Percentiles rank a stretch among this genome's conserved stretches.
phyloP scores from a whole-genome alignment of 2,113 vertebrate genomes.

The Puffinus mauretanicus region DNA sequence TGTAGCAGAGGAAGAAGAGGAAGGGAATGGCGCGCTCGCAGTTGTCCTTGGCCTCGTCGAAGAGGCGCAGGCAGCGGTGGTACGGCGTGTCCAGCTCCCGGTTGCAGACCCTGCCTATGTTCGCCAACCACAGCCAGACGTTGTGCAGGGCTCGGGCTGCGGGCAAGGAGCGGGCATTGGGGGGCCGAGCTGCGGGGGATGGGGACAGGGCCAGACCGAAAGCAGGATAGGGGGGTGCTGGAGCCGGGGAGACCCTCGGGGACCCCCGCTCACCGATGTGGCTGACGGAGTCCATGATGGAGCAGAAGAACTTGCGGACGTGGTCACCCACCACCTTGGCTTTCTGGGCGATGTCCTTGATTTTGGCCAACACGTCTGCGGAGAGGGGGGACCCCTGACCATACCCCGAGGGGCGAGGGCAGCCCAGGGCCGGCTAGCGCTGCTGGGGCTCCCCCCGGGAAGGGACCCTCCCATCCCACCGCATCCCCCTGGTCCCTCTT shows the following conservation, averaged over 20 bases:
- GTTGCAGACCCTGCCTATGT: conserved; percentile 80
- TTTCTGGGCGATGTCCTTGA: conserved; percentile 80
- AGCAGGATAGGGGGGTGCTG: background rate
- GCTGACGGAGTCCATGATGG: conserved; percentile 76
- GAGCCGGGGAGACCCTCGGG: accelerated
- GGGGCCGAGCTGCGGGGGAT: accelerated
- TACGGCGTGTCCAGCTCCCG: conserved; percentile 77
- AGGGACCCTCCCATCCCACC: background rate
- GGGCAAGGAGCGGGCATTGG: accelerated
- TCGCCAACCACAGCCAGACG: conserved; percentile 79
- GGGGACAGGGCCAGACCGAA: background rate
- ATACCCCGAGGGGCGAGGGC: accelerated
- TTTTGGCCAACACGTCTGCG: conserved; percentile 66
- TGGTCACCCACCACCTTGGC: conserved; percentile 71
- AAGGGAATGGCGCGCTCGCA: conserved; percentile 72
- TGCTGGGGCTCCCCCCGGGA: background rate
- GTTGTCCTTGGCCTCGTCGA: conserved; percentile 64
- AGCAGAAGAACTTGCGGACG: conserved; percentile 74
- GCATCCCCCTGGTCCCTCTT: accelerated
- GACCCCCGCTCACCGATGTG: conserved; percentile 76
- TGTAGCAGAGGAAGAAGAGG: conserved; percentile 77
- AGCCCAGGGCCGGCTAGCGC: background rate
- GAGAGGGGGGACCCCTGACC: background rate
- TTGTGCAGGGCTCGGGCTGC: conserved; percentile 80
- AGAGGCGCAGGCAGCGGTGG: conserved; percentile 74